Percentiles rank a stretch among this genome's conserved stretches.
Evolutionary conservation across 2,113 vertebrate species (phyloP).

Genomic region (Acrocephalus arundinaceus): DNA sequence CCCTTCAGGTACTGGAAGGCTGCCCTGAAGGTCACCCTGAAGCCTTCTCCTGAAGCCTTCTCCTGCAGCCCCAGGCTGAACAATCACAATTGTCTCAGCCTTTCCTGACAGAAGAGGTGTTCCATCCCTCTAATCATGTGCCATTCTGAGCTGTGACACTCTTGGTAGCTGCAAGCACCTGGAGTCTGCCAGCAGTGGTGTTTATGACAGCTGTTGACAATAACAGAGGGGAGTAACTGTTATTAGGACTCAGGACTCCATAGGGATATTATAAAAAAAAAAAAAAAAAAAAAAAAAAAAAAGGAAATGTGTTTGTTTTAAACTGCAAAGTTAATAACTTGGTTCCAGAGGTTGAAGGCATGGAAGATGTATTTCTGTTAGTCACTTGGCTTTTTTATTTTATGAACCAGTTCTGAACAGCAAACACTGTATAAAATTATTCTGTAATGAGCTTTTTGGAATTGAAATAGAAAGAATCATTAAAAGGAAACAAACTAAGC

Average conservation of each 20-base stretch:
- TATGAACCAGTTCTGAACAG: not conserved
- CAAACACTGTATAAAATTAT: not conserved
- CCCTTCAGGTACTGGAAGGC: not conserved
- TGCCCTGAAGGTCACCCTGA: too few species aligned
- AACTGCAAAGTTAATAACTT: not conserved
- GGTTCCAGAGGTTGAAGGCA: not conserved
- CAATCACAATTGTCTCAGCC: not conserved
- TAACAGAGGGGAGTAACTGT: not conserved
- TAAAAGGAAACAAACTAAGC: not conserved
- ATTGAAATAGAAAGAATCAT: not conserved
- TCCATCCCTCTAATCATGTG: not conserved
- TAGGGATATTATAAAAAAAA: not conserved
- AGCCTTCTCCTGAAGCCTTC: not conserved
- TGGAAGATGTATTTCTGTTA: not conserved
- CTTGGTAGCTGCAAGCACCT: not conserved
- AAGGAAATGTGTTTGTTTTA: not conserved
- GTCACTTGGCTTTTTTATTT: not conserved
- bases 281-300: not conserved
- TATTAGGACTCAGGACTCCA: not conserved
- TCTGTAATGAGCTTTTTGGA: not conserved
- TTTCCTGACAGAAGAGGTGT: not conserved
- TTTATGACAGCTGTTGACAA: not conserved
- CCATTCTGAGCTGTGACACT: not conserved
- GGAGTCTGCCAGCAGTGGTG: not conserved
- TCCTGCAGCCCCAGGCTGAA: not conserved